A percentile compares a stretch with the other conserved stretches of the same genome.
phyloP scores from a whole-genome alignment of 1,140 invertebrate genomes.

The Pinna nobilis region DNA sequence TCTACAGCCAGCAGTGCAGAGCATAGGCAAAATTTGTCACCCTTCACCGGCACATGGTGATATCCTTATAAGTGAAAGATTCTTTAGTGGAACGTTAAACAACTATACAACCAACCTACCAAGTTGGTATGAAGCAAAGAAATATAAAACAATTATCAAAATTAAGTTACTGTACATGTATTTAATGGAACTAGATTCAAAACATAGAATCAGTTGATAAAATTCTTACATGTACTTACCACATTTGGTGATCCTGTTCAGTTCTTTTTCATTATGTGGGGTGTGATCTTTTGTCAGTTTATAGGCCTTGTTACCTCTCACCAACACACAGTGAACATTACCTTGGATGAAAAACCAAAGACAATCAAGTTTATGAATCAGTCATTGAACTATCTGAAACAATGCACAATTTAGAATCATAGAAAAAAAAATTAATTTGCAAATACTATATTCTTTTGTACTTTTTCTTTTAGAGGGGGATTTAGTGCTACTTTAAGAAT shows the following conservation, averaged over 20 bases:
- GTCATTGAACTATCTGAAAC: too few relatives aligned
- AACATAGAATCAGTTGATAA: neutral
- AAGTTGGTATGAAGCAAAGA: too few relatives aligned
- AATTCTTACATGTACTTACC: slow-evolving; percentile 47
- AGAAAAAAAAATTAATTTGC: neutral
- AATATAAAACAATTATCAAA: too few relatives aligned
- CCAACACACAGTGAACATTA: slow-evolving; percentile 65
- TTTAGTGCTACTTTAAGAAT: neutral
- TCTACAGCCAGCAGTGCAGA: too few relatives aligned
- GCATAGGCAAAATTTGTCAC: too few relatives aligned
- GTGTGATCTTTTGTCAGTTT: slow-evolving; percentile 69
- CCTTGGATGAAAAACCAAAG: slow-evolving; percentile 52
- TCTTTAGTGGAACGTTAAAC: too few relatives aligned
- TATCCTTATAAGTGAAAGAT: too few relatives aligned
- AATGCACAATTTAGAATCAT: too few relatives aligned
- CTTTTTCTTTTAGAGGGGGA: neutral
- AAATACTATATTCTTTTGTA: neutral
- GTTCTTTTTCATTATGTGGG: slow-evolving; percentile 65
- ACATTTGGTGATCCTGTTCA: slow-evolving; percentile 56
- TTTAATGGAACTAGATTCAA: neutral
- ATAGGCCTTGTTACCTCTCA: slow-evolving; percentile 66
- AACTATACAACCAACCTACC: too few relatives aligned
- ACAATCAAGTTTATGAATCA: too few relatives aligned
- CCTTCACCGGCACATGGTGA: too few relatives aligned
- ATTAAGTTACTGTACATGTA: too few relatives aligned